Base-by-base conservation (phyloP, 2,888 invertebrate genomes). In the Meloe dianella region DNA sequence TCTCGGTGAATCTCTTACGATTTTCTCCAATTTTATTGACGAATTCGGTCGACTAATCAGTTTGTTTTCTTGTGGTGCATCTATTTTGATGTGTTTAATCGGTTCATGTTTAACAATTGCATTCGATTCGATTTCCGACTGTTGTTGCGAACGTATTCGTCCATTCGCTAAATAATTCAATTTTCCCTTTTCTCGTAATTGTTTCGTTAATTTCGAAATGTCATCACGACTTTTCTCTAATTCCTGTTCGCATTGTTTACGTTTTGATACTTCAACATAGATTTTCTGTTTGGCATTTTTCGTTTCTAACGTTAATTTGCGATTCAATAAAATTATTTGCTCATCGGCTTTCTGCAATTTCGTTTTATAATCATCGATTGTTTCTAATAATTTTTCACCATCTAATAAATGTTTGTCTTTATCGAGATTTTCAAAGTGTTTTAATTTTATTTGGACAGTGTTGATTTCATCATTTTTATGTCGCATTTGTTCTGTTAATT, bases 211-310 rank as follows among this genome's bases (percentile, higher is more conserved):
- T 72, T 86, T 87, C 71, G 89, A 88, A 62, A 90, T 86, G 79
- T 90, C 90, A 10, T 79, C 85, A 61, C 89, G 84, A 2, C 90
- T 88, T 56, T 88, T 85, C 65, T 89, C 87, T 57, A 93, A 83
- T 69, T 91, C 90, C 54, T 88, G 87, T 71, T 92, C 87, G 1
- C 90, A 88, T 74, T 91, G 91, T 72, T 90, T 92, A 69, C 90
- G 89, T 73, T 91, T 92, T 62, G 86, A 85, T 62, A 90, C 87
- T 81, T 94, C 94, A 0, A 82, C 80, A 69, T 90, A 88, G 17
- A 93, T 80, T 78, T 92, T 91, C 73, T 92, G 90, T 66, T 88
- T 90, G 73, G 89, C 88, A 79, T 90, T 92, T 84, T 94, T 94
- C 2, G 87, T 86, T 80, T 94, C 93, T 38, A 94, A 83, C 66